Base-by-base conservation (phyloP, 2,797 vertebrate species). In the Tragopan temminckii region DNA sequence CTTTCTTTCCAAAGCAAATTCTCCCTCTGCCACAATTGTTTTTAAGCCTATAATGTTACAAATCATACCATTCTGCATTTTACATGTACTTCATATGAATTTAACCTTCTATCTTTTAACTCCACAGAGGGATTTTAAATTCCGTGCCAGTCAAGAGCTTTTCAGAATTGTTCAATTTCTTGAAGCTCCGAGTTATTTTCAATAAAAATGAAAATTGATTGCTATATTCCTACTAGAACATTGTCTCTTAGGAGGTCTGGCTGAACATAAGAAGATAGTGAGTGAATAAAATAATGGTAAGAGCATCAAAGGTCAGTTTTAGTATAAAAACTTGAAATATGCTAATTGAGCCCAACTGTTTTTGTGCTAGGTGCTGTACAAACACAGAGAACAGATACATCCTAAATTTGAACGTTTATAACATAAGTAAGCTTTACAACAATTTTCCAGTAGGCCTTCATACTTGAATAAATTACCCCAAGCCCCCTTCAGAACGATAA, bases 401-500 rank as follows among this genome's bases (percentile, higher is more conserved):
- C 31, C 63, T 92, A 55, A 57, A 16, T 85, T 67, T 40, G 36
- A 63, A 76, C 46, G 23, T 77, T 89, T 81, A 48, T 57, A 81
- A 66, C 33, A 3, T 31, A 69, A 85, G 40, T 19, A 77, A 89
- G 45, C n/a, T 81, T 69, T 88, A 46, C 48, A 68, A 68, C 70
- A 77, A 66, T 76, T 72, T 94, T 76, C 52, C 78, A 85, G 27
- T 20, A 67, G 79, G 38, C 81, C 90, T 89, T 86, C 77, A 50
- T 64, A 58, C 64, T 42, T 36, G 35, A 91, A 86, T 88, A 93
- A 84, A 91, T 91, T 94, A 88, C 80, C 74, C 91, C 0, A 0
- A 94, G 88, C 20, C 67, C 58, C 43, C 66, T 90, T 84, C 83
- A 90, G 85, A 88, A 85, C 76, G 53, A 91, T 61, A 77, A 94